Percentiles rank a stretch among this genome's conserved stretches.
phyloP scores from a whole-genome alignment of 2,113 vertebrate genomes.

The Pica pica region DNA sequence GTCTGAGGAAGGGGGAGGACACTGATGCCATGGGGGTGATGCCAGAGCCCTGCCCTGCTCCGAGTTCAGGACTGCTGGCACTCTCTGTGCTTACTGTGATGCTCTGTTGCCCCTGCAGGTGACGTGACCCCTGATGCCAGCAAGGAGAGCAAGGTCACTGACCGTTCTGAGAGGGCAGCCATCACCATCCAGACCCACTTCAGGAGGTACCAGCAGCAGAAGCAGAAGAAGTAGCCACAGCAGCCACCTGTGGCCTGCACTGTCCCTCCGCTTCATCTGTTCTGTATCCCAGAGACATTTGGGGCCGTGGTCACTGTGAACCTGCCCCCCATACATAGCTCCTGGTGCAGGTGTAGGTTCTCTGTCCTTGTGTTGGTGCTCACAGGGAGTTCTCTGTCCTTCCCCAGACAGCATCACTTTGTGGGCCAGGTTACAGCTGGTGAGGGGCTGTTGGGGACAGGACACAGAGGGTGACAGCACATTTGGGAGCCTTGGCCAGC shows the following conservation, averaged over 20 bases:
- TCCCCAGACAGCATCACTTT: neutral
- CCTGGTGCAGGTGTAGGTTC: neutral
- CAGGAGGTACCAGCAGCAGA: constrained; percentile 83
- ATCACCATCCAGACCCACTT: constrained; percentile 84
- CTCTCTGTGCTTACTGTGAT: neutral
- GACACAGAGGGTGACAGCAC: neutral
- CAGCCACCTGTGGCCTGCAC: fast-evolving
- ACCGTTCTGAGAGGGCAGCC: constrained; percentile 70
- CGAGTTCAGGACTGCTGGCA: fast-evolving
- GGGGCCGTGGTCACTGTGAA: neutral
- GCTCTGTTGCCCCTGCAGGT: neutral
- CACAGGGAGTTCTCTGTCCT: neutral
- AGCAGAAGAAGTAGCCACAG: constrained; percentile 67
- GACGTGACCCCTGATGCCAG: neutral
- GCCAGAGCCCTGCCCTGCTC: neutral
- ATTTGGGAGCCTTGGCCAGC: neutral
- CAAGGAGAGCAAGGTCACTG: neutral
- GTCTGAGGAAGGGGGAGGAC: neutral
- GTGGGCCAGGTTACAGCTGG: neutral
- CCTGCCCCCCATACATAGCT: neutral
- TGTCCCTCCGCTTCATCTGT: neutral
- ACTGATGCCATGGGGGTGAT: fast-evolving
- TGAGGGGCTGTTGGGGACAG: neutral
- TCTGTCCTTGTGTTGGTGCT: neutral
- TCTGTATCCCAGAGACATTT: neutral